These are phyloP conservation scores for Rhyacophila brunnea DNA, from an alignment of 1,140 invertebrate genomes.

Conservation along the genomic window DNA sequence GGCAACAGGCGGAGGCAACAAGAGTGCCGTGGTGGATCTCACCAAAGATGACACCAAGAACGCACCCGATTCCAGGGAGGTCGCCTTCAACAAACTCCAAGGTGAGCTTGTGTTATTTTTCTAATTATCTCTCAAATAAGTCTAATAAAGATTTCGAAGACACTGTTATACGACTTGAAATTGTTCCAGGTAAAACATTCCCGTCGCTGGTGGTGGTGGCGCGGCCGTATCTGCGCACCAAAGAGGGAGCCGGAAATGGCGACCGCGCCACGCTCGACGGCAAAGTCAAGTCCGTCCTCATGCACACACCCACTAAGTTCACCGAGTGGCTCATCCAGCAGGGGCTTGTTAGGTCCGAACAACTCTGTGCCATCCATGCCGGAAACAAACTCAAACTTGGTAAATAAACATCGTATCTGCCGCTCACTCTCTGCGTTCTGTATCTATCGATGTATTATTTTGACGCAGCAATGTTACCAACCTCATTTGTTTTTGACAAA, in stretches of 20 bases:
- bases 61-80: constrained; percentile 66
- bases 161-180: too few relatives aligned
- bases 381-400: constrained; percentile 70
- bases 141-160: not conserved
- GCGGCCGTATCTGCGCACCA: constrained; percentile 69
- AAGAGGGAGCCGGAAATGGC: constrained; percentile 55
- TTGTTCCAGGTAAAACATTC: constrained; percentile 67
- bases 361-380: constrained; percentile 67
- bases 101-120: constrained; percentile 42
- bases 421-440: not conserved
- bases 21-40: constrained; percentile 59
- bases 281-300: constrained; percentile 77
- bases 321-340: constrained; percentile 87
- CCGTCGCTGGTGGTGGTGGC: constrained; percentile 80
- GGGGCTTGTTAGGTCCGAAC: constrained; percentile 74
- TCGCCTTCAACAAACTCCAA: constrained; percentile 74
- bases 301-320: constrained; percentile 76
- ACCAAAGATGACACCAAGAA: constrained; percentile 60
- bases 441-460: not conserved
- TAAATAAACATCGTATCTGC: constrained; percentile 36
- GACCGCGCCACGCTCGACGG: constrained; percentile 62
- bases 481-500: too few relatives aligned
- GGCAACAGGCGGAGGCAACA: constrained; percentile 58
- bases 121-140: not conserved
- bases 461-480: too few relatives aligned